Percentiles rank a stretch among this genome's conserved stretches.
Evolutionary conservation across 2,888 invertebrate species (phyloP).

Genomic region (Sphaeridia pumilis): DNA sequence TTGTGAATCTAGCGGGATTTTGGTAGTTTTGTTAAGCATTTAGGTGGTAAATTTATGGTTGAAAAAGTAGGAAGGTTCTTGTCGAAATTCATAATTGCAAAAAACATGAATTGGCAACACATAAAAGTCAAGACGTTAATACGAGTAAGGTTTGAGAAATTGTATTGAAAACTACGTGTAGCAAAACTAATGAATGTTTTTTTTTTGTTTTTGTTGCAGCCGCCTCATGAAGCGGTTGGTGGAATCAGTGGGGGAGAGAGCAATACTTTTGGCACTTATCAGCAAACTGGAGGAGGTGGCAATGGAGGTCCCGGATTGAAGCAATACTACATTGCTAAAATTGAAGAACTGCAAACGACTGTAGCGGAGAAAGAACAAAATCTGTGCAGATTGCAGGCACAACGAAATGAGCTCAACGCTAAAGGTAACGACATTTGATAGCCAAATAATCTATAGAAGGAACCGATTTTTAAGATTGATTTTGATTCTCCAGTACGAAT

Average conservation of each 20-base stretch:
- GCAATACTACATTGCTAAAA: constrained; percentile 94
- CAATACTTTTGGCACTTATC: constrained; percentile 7
- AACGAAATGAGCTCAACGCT: constrained; percentile 95
- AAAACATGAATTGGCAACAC: no score
- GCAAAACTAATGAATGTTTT: no score
- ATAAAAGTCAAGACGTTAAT: no score
- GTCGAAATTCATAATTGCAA: no score
- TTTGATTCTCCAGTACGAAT: constrained; percentile 62
- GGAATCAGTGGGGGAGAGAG: constrained; percentile 19
- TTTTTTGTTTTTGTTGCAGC: not conserved
- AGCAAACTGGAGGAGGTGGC: constrained; percentile 18
- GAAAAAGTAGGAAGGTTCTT: no score
- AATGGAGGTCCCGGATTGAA: constrained; percentile 69
- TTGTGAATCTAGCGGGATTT: no score
- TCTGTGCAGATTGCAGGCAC: constrained; percentile 89
- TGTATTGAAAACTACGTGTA: no score
- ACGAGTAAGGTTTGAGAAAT: no score
- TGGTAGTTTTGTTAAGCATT: no score
- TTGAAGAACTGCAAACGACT: constrained; percentile 88
- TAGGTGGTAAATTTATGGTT: no score
- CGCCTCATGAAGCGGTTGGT: constrained; percentile 20
- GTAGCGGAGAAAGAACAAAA: constrained; percentile 98
- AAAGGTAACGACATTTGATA: constrained; percentile 70
- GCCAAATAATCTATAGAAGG: not conserved
- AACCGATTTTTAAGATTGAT: not conserved